These are phyloP conservation scores for Rhabditoides inermis DNA, from an alignment of 2,888 invertebrate species.

Conservation along the genomic window DNA sequence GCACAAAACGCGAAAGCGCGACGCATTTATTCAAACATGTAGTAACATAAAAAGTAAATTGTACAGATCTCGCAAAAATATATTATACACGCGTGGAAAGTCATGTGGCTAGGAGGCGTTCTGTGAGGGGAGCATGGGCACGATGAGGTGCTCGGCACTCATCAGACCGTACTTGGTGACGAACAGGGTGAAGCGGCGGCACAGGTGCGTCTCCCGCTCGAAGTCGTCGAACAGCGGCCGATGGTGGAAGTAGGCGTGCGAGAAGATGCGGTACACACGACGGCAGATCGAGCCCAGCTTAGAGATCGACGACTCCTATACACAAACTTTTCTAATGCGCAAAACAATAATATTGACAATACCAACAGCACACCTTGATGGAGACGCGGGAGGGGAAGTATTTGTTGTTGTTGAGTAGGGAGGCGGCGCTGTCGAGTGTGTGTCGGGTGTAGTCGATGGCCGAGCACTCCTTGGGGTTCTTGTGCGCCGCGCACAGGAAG, in stretches of 20 bases:
- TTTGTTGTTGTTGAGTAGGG: slow-evolving; percentile 95
- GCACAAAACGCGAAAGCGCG: too few species aligned
- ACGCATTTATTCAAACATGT: background rate
- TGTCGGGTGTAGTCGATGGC: slow-evolving; percentile 98
- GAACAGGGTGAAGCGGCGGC: slow-evolving; percentile 79
- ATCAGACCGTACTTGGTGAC: slow-evolving; percentile 96
- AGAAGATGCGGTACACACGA: slow-evolving; percentile 96
- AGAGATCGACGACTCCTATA: slow-evolving; percentile 84
- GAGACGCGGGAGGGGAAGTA: slow-evolving; percentile 98
- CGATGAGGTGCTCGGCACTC: slow-evolving; percentile 94
- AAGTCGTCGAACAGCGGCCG: slow-evolving; percentile 91
- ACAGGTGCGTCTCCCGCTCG: slow-evolving; percentile 61
- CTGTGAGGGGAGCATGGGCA: slow-evolving; percentile 69
- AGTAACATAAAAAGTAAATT: background rate
- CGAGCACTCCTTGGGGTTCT: slow-evolving; percentile 98
- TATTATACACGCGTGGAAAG: background rate
- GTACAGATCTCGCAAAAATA: background rate
- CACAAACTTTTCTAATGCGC: background rate
- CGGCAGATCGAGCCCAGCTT: slow-evolving; percentile 97
- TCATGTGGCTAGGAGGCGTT: background rate
- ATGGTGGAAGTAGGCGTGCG: slow-evolving; percentile 98
- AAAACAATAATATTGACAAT: background rate
- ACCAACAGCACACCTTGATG: slow-evolving; percentile 72
- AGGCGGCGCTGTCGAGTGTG: slow-evolving; percentile 95
- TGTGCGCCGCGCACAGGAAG: slow-evolving; percentile 97